Evolutionary conservation across 2,113 vertebrate species (phyloP), one percentile per base, ranked within the genome.

Genomic region (Carollia perspicillata): DNA sequence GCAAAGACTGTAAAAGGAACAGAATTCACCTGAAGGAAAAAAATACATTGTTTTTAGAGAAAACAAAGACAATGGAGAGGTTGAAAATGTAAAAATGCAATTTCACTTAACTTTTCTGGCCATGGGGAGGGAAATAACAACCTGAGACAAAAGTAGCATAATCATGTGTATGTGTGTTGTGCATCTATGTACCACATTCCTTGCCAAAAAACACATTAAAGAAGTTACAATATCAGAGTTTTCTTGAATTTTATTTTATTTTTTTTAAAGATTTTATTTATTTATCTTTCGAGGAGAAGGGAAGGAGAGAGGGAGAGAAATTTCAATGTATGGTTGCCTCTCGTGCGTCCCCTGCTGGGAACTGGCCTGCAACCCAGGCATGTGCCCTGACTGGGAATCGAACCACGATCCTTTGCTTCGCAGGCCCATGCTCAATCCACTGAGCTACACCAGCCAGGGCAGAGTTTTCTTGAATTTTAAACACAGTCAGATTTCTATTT

Each of bases 1-100:
- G 49, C 68, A 79, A 72, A 97, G 84, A 71, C 55, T 66, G 26
- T 84, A 92, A 95, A 68, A 80, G 11, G 35, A 94, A 92, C 9
- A 74, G 63, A 95, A 95, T 49, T 81, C 23, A 84, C 4, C 40
- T 72, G 55, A 80, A 80, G 23, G 86, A 87, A 83, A 79, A 96
- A 95, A 91, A 72, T 28, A 35, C 3, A 60, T 74, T 35, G 22
- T 75, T 14, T 69, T 84, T 33, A 16, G 37, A 92, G 23, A 80
- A 72, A 87, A 92, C 30, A 95, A 79, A 93, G 49, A 80, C 49
- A 88, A 93, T 49, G 22, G 28, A 92, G 53, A 87, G 30, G 12
- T 75, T 77, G 28, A 75, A 63, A 72, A 71, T 92, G 23, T 65
- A n/a, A 92, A 86, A 72, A 80, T 51, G 30, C 13, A 65, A 6